These are phyloP conservation scores for Eupsittula cactorum DNA, from an alignment of 2,113 vertebrate genomes.

Conservation along the genomic window DNA sequence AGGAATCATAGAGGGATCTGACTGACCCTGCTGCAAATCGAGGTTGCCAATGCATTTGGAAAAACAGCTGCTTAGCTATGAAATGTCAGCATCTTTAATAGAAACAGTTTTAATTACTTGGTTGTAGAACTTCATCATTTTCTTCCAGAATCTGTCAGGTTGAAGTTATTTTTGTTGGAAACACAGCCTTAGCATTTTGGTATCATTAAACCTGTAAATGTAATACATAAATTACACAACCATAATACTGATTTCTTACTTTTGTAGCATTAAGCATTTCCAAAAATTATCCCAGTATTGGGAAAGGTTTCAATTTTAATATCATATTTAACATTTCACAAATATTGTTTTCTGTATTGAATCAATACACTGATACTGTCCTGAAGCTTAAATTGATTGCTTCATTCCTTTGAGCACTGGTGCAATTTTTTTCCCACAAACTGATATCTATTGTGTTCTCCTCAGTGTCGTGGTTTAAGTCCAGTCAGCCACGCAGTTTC, in stretches of 20 bases:
- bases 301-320: neutral
- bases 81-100: neutral
- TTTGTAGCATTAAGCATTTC: neutral
- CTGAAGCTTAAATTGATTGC: neutral
- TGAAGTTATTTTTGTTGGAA: neutral
- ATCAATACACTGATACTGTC: neutral
- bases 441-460: neutral
- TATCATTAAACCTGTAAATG: neutral
- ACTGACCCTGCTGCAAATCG: neutral
- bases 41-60: neutral
- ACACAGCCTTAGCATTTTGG: neutral
- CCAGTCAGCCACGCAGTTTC: too few relatives aligned
- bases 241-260: neutral
- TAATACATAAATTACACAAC: neutral
- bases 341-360: neutral
- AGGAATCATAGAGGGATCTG: accelerated
- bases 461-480: too few relatives aligned
- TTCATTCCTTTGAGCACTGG: neutral
- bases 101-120: neutral
- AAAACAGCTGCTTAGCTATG: neutral
- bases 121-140: neutral
- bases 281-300: neutral
- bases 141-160: neutral
- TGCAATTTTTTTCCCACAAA: neutral
- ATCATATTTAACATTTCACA: neutral